These are phyloP conservation scores for Holcopasites calliopsidis DNA, from an alignment of 1,140 invertebrate species.

Conservation along the genomic window DNA sequence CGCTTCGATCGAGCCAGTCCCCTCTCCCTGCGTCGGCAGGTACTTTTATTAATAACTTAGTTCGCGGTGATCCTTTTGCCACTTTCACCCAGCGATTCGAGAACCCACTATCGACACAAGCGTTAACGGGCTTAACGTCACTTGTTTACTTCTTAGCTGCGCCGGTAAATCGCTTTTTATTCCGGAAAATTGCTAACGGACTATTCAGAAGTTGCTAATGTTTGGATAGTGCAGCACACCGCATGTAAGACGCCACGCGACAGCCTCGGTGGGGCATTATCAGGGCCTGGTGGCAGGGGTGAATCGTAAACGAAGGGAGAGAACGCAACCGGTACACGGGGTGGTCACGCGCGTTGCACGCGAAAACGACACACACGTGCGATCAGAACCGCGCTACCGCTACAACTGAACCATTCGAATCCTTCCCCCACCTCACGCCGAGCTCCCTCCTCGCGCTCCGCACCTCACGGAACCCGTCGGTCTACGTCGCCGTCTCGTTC, in stretches of 20 bases:
- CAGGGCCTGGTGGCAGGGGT: background rate
- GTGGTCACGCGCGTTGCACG: slow-evolving; percentile 9
- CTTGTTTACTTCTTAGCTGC: background rate
- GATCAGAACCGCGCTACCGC: slow-evolving; percentile 71
- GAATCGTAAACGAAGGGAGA: background rate
- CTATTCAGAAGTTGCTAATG: no score
- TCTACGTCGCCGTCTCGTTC: slow-evolving; percentile 39
- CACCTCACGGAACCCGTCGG: slow-evolving; percentile 27
- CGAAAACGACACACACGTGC: slow-evolving; percentile 44
- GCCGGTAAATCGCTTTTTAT: background rate
- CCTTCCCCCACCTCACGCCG: slow-evolving; percentile 69
- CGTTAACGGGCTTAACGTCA: background rate
- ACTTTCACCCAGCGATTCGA: background rate
- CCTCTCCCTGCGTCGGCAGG: background rate
- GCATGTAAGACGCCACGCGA: slow-evolving; percentile 54
- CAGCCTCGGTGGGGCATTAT: background rate
- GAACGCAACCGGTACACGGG: background rate
- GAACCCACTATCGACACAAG: background rate
- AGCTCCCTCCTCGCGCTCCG: slow-evolving; percentile 58
- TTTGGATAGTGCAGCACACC: no score
- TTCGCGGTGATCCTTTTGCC: background rate
- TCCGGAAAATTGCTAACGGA: no score
- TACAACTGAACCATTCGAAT: slow-evolving; percentile 75
- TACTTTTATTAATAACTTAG: slow-evolving; percentile 13
- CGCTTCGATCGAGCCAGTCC: slow-evolving; percentile 1